These are phyloP conservation scores for Parnassius smintheus DNA, from an alignment of 2,888 invertebrate species.

Conservation along the genomic window DNA sequence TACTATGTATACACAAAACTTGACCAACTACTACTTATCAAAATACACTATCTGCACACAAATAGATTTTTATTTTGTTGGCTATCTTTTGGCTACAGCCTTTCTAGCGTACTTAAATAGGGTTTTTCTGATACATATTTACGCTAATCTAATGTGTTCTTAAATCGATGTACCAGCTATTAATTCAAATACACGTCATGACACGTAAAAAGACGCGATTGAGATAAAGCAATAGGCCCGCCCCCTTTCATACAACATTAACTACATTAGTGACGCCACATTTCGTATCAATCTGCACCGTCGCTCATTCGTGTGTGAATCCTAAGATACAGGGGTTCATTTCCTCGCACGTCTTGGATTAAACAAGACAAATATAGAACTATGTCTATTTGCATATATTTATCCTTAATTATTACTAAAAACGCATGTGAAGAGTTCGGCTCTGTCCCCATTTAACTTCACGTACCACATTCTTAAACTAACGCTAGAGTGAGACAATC, in stretches of 20 bases:
- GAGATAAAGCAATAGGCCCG: conserved; percentile 72
- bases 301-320: conserved; percentile 75
- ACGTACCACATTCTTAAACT: no score
- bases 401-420: conserved; percentile 14
- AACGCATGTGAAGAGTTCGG: conserved; percentile 5
- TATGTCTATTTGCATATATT: conserved; percentile 15
- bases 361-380: conserved; percentile 22
- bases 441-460: background rate
- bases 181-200: conserved; percentile 30
- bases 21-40: no score
- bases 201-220: conserved; percentile 60
- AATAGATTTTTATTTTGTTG: no score
- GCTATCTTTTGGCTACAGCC: no score
- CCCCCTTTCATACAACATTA: conserved; percentile 80
- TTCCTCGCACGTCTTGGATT: conserved; percentile 49
- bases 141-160: no score
- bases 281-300: conserved; percentile 77
- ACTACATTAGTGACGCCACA: conserved; percentile 78
- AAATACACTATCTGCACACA: no score
- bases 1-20: no score
- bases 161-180: background rate
- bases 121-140: no score
- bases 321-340: conserved; percentile 80
- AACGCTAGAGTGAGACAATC: no score
- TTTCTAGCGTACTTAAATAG: no score